Evolutionary conservation across 2,113 vertebrate genomes (phyloP).

Genomic region (Ceyx melanurus): DNA sequence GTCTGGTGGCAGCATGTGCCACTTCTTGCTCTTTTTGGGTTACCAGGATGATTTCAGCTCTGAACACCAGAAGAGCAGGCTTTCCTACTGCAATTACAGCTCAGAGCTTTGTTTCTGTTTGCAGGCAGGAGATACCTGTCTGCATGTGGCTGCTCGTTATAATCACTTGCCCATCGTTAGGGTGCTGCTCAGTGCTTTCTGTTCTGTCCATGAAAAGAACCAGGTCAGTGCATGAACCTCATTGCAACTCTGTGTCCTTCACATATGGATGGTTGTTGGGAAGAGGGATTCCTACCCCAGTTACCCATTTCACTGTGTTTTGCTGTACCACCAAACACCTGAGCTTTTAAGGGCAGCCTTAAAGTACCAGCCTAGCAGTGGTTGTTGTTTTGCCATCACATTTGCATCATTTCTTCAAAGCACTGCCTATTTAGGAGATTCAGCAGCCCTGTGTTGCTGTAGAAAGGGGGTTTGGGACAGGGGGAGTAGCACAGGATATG

Average conservation of each 20-base stretch:
- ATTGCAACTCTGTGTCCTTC: neutral
- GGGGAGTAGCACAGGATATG: neutral
- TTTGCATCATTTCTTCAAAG: constrained; percentile 41
- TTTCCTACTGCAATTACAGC: constrained; percentile 26
- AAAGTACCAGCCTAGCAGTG: neutral
- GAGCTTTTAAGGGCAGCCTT: neutral
- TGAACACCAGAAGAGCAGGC: neutral
- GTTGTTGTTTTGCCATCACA: constrained; percentile 4
- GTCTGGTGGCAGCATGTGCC: neutral
- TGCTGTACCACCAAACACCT: neutral
- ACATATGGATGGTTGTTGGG: neutral
- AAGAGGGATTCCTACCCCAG: neutral
- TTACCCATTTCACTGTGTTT: neutral
- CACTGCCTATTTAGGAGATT: neutral
- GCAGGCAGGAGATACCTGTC: constrained; percentile 92
- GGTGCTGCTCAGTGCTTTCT: constrained; percentile 92
- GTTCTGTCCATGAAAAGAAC: constrained; percentile 94
- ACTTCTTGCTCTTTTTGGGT: neutral
- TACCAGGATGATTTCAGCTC: neutral
- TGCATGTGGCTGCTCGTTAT: constrained; percentile 93
- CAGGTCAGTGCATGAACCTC: constrained; percentile 84
- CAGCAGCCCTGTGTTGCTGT: neutral
- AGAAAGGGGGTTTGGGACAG: neutral
- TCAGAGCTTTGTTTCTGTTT: constrained; percentile 75
- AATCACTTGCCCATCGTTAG: constrained; percentile 91